Conservation (phyloP, 2,113 vertebrate genomes). For the Lepisosteus osseus region DNA sequence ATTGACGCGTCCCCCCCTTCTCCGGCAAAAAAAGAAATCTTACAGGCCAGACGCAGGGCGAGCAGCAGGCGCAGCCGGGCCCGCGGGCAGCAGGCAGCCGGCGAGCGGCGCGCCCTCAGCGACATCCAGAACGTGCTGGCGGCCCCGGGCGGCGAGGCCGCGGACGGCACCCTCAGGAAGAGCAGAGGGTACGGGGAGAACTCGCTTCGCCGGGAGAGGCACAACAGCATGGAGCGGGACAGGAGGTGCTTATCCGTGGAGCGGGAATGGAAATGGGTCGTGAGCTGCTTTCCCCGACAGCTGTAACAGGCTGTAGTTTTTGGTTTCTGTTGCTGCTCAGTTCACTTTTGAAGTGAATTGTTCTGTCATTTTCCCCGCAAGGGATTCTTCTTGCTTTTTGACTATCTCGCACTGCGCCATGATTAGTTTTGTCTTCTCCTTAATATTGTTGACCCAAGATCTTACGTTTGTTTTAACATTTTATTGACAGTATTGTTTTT, state of each 20-base stretch:
- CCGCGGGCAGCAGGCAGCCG: constrained; percentile 35
- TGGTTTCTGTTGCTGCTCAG: too few relatives aligned
- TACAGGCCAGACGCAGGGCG: constrained; percentile 61
- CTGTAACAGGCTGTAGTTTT: too few relatives aligned
- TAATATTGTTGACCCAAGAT: too few relatives aligned
- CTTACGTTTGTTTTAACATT: too few relatives aligned
- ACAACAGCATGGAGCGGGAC: constrained; percentile 89
- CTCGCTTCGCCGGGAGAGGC: constrained; percentile 73
- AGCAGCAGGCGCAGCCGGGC: constrained; percentile 54
- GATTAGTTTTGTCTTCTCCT: too few relatives aligned
- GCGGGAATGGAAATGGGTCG: background rate
- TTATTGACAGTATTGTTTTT: too few relatives aligned
- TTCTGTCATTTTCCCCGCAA: too few relatives aligned
- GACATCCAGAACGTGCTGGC: constrained; percentile 57
- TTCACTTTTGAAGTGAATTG: too few relatives aligned
- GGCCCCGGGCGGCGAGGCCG: constrained; percentile 18
- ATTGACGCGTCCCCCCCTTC: background rate
- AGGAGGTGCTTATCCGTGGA: constrained; percentile 70
- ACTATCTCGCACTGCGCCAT: too few relatives aligned
- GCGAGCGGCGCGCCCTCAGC: constrained; percentile 50
- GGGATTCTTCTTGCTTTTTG: too few relatives aligned
- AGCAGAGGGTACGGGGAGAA: constrained; percentile 42
- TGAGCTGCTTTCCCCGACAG: too few relatives aligned
- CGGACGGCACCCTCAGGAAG: constrained; percentile 35
- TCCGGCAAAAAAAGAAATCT: constrained; percentile 14